Evolutionary conservation across 2,113 vertebrate species (phyloP).

Genomic region (Lota lota): DNA sequence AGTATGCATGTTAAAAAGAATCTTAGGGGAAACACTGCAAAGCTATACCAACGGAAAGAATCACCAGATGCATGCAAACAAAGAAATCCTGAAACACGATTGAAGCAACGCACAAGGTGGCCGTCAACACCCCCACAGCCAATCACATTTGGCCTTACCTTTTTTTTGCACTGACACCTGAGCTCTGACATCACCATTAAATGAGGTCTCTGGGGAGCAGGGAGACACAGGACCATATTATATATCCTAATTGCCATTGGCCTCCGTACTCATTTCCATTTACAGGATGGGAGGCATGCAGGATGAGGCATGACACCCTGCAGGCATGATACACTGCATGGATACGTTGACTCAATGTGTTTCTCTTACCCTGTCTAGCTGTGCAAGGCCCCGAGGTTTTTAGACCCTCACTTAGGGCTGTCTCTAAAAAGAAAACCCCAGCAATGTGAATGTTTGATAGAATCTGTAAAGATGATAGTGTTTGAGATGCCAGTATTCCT

Average conservation of each 20-base stretch:
- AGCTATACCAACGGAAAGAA: too few species aligned
- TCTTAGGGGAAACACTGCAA: too few species aligned
- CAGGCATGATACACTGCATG: neutral
- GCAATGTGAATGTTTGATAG: neutral
- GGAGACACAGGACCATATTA: conserved; percentile 19
- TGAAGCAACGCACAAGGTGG: neutral
- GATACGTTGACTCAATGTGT: neutral
- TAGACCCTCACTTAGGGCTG: conserved; percentile 25
- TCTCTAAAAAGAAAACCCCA: conserved; percentile 47
- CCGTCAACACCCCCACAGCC: too few species aligned
- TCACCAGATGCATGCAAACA: neutral
- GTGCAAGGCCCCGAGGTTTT: conserved; percentile 30
- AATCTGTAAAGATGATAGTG: neutral
- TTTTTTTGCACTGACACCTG: conserved; percentile 43
- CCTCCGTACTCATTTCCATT: neutral
- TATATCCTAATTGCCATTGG: too few species aligned
- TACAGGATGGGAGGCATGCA: neutral
- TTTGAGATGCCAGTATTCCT: too few species aligned
- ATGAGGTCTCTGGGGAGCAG: conserved; percentile 55
- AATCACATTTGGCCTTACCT: conserved; percentile 41
- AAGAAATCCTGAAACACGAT: neutral
- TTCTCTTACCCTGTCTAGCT: conserved; percentile 23
- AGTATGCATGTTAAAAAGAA: neutral
- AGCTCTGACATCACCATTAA: conserved; percentile 61
- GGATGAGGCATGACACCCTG: too few species aligned